Conservation (phyloP, 2,797 vertebrate species). For the Craterocephalus amniculus region DNA sequence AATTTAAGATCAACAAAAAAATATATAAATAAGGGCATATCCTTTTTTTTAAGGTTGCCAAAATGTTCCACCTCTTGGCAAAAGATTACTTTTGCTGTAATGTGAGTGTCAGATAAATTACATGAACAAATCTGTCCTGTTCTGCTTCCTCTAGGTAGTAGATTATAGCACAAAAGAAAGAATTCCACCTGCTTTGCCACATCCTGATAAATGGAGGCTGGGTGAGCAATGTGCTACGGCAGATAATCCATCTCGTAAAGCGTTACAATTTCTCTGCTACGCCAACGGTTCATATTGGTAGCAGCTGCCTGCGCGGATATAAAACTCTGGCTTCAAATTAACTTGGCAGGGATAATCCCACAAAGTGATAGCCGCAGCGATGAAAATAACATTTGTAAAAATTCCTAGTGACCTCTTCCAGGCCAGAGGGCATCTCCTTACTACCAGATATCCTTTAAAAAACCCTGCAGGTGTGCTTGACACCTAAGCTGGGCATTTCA, state of each 20-base stretch:
- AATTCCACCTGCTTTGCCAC: slow-evolving; percentile 59
- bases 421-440: slow-evolving; percentile 21
- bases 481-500: slow-evolving; percentile 53
- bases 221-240: slow-evolving; percentile 46
- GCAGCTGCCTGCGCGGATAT: slow-evolving; percentile 54
- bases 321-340: slow-evolving; percentile 61
- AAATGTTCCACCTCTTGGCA: slow-evolving; percentile 39
- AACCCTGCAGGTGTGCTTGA: slow-evolving; percentile 51
- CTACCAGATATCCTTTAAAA: slow-evolving; percentile 34
- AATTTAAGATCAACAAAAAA: slow-evolving; percentile 56
- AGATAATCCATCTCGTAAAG: slow-evolving; percentile 61
- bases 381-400: slow-evolving; percentile 59
- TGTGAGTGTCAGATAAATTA: slow-evolving; percentile 64
- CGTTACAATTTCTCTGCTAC: slow-evolving; percentile 37
- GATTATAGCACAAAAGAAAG: slow-evolving; percentile 43
- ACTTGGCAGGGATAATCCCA: slow-evolving; percentile 60
- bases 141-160: slow-evolving; percentile 36
- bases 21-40: too few relatives aligned
- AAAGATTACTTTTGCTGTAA: slow-evolving; percentile 57
- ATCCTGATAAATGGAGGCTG: slow-evolving; percentile 55
- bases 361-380: slow-evolving; percentile 51
- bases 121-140: slow-evolving; percentile 49
- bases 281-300: slow-evolving; percentile 52
- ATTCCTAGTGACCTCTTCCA: slow-evolving; percentile 42
- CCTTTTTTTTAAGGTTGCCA: slow-evolving; percentile 57